Evolutionary conservation across 2,797 vertebrate genomes (phyloP).

Genomic region (Poeciliopsis gracilis): DNA sequence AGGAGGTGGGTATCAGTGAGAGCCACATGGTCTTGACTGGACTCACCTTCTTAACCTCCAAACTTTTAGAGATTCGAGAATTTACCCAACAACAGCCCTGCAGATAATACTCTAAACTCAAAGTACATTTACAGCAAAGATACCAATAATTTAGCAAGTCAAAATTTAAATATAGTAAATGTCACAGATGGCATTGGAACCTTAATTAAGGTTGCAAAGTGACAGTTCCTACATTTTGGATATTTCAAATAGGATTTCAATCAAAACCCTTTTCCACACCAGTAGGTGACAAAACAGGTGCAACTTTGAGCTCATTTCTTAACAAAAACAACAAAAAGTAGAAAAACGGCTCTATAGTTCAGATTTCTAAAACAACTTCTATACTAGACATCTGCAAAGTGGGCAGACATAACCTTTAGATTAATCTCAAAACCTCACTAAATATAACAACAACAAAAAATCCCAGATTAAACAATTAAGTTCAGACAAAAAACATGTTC

Average conservation of each 20-base stretch:
- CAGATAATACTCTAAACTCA: neutral
- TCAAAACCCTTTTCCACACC: neutral
- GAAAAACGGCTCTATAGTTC: neutral
- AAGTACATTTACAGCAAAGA: neutral
- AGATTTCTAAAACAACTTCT: neutral
- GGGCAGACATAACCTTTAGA: neutral
- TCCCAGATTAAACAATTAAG: neutral
- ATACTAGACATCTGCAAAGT: neutral
- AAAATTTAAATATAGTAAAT: neutral
- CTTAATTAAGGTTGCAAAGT: neutral
- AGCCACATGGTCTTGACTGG: slow-evolving; percentile 79
- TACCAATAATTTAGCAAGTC: neutral
- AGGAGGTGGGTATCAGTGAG: slow-evolving; percentile 83
- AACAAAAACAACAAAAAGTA: too few species aligned
- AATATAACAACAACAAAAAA: neutral
- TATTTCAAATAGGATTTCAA: neutral
- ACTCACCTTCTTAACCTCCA: slow-evolving; percentile 83
- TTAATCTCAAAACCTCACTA: neutral
- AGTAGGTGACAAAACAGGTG: neutral
- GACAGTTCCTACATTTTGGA: neutral
- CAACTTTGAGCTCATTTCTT: neutral
- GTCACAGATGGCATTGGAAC: neutral
- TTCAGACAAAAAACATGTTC: neutral
- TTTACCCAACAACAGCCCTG: neutral
- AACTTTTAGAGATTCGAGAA: neutral